Evolutionary conservation across 2,113 vertebrate genomes (phyloP), one percentile per base, ranked within the genome.

Genomic region (Atrichornis clamosus): DNA sequence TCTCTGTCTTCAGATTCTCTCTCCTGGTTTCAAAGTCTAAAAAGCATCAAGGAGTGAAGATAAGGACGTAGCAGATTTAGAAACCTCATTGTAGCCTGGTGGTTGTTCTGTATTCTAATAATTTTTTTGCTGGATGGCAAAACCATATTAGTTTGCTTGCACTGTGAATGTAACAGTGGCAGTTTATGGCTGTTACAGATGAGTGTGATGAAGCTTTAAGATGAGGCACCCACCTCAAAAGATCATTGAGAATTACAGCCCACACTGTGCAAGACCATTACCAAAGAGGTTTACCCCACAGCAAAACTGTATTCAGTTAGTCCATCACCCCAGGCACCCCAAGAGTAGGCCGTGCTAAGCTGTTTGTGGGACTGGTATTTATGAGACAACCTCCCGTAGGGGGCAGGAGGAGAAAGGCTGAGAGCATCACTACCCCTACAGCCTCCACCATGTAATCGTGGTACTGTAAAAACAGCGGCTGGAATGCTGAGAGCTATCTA

Each of bases 371-470:
- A 50, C 28, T 17, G 21, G 18, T 63, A 1, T 72, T 79, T 23
- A 46, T 8, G 27, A 55, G 6, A 82, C 21, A 72, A 55, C 30
- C 11, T 42, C 37, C n/a, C 27, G 27, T 0, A 35, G 17, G 4
- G 7, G n/a, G 41, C 28, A 50, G 18, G 1, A 22, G 23, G 8
- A 64, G 10, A 55, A 78, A 59, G 19, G 52, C 7, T 63, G 15
- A 76, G 27, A 37, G 20, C 7, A 30, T 7, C 67, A 35, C 15
- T 28, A n/a, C 11, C 15, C 32, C 16, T 22, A 52, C 14, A 73
- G 24, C 15, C 27, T 33, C 35, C 15, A 47, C 23, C 2, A 5
- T 22, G 19, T 20, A 11, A 53, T 24, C 23, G 15, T 0, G 2
- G 19, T 42, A 6, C 56, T 70, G 18, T 17, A 46, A 41, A 72